Evolutionary conservation across 30 jellyfish, hydroid and myxozoan species (phyloP), one percentile per base, ranked within the genome.

Genomic region (Rhopilema esculentum): DNA sequence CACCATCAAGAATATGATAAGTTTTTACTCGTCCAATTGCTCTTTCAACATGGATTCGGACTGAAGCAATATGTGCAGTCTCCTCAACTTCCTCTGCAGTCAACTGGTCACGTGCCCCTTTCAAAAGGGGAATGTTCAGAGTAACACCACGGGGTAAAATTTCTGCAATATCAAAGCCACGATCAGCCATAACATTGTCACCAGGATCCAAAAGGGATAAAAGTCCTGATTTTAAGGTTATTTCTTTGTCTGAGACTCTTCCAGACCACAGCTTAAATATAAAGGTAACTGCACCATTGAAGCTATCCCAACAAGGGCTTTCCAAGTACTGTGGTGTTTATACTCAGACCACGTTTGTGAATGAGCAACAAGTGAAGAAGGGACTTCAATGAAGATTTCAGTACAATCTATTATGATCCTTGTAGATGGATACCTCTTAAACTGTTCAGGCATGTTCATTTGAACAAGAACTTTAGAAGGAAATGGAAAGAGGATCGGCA

Each of bases 171-270:
- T 64, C 87, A 51, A 75, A 87, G 0, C 96, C 96, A 33, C 75
- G 84, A 83, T 87, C 93, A 7, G 96, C 96, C 93, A 77, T 77
- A 0, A 87, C 77, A 66, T 62, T 74, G 53, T 87, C 92, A 63
- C 96, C 96, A 29, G 66, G 84, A 0, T 49, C 66, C 62, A 75
- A 23, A n/a, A 53, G 83, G 12, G 19, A 22, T 4, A 85, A 48
- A 57, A 85, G 17, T 1, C 84, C 84, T 72, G 79, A 72, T 0
- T 49, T 2, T 19, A 16, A 21, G 0, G 91, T 85, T 66, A 85
- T 48, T 62, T 51, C 90, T 50, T 74, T 85, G 90, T 68, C 80
- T 1, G 79, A n/a, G 19, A 68, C 79, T 8, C 79, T 8, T 1
- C 79, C 79, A 68, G 79, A 68, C 79, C 79, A 68, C 8, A 68